Evolutionary conservation across 2,113 vertebrate genomes (phyloP), one percentile per base, ranked within the genome.

Genomic region (Brachirus orientalis): DNA sequence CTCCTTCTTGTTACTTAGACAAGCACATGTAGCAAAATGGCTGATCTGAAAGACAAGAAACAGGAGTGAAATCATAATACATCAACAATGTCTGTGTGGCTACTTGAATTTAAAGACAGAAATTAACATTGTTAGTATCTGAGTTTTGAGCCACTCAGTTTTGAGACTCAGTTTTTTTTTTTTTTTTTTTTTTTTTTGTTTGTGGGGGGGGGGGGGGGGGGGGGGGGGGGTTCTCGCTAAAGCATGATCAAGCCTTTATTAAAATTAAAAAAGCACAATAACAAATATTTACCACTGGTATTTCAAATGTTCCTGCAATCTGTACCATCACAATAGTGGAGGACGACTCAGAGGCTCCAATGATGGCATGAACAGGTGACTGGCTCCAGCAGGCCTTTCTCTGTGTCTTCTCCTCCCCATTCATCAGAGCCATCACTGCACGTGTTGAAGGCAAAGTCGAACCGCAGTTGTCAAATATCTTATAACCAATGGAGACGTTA

Each of bases 1-100:
- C 65, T 90, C 77, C 4, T 87, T 90, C 74, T 88, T 92, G 80
- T 93, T 90, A 69, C 90, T 92, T 40, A 93, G 83, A 50, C 93
- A 94, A 1, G 92, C 91, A 75, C 93, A 94, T 7, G 92, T 93
- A 16, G 92, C 87, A 88, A 92, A 92, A 81, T 94, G 91, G 59
- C 93, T 94, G 51, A 94, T 92, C 93, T 92, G 63, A 47, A 33
- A 13, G 61, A 28, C 28, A 28, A 28, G 43, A 80, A 73, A 16
- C 47, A 35, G 10, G 16, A 59, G 16, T 9, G 3, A 55, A 6
- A 28, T 28, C 52, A 50, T 37, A 46, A 53, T 6, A 22, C 6
- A 59, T 28, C 0, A 11, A 20, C 7, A 12, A 6, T 7, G 50
- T 17, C 6, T 67, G 0, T 58, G 1, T n/a, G 48, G 6, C n/a